Percentiles rank a stretch among this genome's conserved stretches.
Conservation (phyloP, 2,113 vertebrate genomes). For the Coreoperca whiteheadi region DNA sequence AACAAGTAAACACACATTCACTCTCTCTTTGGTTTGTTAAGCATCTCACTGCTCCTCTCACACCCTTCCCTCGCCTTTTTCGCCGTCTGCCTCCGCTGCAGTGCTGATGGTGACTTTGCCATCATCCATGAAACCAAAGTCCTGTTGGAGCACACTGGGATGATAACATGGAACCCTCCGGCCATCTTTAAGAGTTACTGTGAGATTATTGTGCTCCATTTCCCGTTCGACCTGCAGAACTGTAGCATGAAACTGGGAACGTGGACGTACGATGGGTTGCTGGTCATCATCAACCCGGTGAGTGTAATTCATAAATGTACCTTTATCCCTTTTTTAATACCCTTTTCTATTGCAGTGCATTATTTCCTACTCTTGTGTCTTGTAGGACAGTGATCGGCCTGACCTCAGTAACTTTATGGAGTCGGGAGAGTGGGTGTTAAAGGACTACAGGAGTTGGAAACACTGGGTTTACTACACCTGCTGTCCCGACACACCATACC, state of each 20-base stretch:
- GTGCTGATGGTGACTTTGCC: constrained; percentile 95
- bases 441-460: constrained; percentile 94
- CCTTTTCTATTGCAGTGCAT: background rate
- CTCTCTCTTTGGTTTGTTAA: background rate
- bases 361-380: background rate
- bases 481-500: constrained; percentile 91
- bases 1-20: constrained; percentile 89
- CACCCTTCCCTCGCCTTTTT: background rate
- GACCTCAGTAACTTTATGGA: constrained; percentile 98
- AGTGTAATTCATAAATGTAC: constrained; percentile 1
- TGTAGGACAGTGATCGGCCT: constrained; percentile 91
- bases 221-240: constrained; percentile 97
- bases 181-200: constrained; percentile 99
- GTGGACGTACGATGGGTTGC: constrained; percentile 92
- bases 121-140: constrained; percentile 96
- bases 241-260: constrained; percentile 98
- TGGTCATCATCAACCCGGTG: constrained; percentile 92
- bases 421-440: constrained; percentile 97
- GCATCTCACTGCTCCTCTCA: background rate
- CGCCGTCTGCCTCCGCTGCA: constrained; percentile 61
- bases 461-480: constrained; percentile 94
- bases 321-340: background rate
- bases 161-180: constrained; percentile 94
- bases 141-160: constrained; percentile 91
- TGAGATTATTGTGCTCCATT: constrained; percentile 97